Base-by-base conservation (phyloP, 2,888 invertebrate species). In the Apeira syringaria region DNA sequence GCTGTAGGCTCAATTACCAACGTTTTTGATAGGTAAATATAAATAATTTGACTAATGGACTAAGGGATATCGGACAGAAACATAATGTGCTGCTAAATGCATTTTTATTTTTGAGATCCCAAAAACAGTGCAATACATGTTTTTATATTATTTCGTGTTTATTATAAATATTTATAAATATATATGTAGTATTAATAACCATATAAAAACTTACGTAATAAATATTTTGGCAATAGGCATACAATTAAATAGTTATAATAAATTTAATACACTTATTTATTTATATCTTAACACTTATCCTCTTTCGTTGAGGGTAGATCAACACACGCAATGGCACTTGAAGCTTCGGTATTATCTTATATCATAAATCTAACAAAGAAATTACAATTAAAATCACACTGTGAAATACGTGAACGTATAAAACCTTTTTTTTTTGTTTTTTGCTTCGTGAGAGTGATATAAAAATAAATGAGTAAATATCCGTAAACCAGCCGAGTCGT, bases 91-190 rank as follows among this genome's bases (percentile, higher is more conserved):
- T 80, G 69, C n/a, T 76, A 74, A 79, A 77, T 80, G 82, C 70
- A 76, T 78, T 84, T 45, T 83, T 86, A 83, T 88, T 89, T 86
- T 85, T 86, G 89, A 88, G 88, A 90, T 89, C 88, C 83, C 89
- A 89, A 90, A 89, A 89, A 90, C 79, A 64, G 84, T 84, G 85
- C 80, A 80, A 65, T 61, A 58, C 43, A 62, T 60, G 63, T 53
- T 57, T 54, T 55, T 66, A 54, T 45, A 60, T 61, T 56, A n/a
- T 53, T 59, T 59, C 44, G 56, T 56, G 59, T 55, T 50, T 34
- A 47, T 24, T 48, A 54, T 56, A 55, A 42, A 54, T 45, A 56
- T 31, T 17, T 12, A 44, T 53, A 35, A 56, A 49, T 37, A 56
- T 40, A n/a, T n/a, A n/a, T n/a, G n/a, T n/a, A n/a, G n/a, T n/a